phyloP scores from a whole-genome alignment of 2,113 vertebrate genomes.

The Condylura cristata region DNA sequence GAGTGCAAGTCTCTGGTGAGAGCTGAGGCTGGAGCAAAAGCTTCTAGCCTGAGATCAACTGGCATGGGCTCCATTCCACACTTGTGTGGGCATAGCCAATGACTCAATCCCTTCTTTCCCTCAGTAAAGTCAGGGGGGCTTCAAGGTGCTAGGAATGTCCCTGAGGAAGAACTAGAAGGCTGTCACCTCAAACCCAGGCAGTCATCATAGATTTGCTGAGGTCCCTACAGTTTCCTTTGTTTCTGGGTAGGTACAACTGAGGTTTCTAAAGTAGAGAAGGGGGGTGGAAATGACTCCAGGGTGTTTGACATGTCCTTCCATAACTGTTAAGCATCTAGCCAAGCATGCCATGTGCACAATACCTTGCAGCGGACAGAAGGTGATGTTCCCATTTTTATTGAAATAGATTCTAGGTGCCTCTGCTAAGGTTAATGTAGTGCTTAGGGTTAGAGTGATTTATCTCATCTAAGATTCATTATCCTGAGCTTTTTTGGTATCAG shows the following conservation, averaged over 20 bases:
- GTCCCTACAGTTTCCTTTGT: not conserved
- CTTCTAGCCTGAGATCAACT: not conserved
- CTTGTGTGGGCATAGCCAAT: not conserved
- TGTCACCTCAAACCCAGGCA: not conserved
- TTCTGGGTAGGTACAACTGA: not conserved
- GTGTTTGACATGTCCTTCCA: not conserved
- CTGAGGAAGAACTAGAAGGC: not conserved
- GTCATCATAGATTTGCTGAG: not conserved
- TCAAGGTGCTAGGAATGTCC: not conserved
- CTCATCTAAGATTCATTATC: not conserved
- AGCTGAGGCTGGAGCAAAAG: not conserved
- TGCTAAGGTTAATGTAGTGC: not conserved
- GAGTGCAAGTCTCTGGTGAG: slow-evolving; percentile 91
- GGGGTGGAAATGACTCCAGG: not conserved
- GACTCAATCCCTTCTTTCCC: not conserved
- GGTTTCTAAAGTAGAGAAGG: not conserved
- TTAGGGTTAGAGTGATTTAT: not conserved
- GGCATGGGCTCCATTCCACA: no score
- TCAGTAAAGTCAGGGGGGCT: not conserved
- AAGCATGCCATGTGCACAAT: not conserved
- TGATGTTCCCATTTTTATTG: slow-evolving; percentile 35
- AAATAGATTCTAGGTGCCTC: not conserved
- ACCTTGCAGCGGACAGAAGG: not conserved
- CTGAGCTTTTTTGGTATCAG: not conserved
- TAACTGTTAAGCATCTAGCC: not conserved